Conservation (phyloP, 2,113 vertebrate genomes). For the Etia nguti region DNA sequence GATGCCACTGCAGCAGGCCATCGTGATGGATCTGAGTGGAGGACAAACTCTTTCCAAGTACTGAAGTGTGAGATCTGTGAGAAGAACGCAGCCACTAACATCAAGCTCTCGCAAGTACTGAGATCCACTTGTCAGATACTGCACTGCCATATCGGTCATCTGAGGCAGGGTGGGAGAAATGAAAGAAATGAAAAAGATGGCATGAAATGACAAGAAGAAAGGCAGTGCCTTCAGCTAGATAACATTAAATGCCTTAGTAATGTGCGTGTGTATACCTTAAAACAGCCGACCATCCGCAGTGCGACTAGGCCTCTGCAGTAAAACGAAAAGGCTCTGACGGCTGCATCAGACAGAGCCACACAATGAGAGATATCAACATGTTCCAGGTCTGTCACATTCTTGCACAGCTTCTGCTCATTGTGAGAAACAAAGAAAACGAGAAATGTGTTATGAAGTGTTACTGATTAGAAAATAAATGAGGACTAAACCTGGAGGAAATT, state of each 20-base stretch:
- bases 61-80: slow-evolving; percentile 54
- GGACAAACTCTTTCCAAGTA: slow-evolving; percentile 68
- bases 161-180: slow-evolving; percentile 21
- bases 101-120: slow-evolving; percentile 75
- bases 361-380: slow-evolving; percentile 73
- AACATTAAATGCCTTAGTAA: not conserved
- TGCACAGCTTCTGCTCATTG: slow-evolving; percentile 74
- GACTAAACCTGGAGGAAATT: not conserved
- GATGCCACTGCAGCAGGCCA: slow-evolving; percentile 74
- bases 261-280: slow-evolving; percentile 61
- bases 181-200: not conserved
- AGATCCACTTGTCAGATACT: slow-evolving; percentile 72
- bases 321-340: slow-evolving; percentile 69
- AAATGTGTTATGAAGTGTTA: not conserved
- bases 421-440: not conserved
- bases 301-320: slow-evolving; percentile 69
- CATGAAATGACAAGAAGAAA: not conserved
- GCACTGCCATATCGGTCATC: slow-evolving; percentile 76
- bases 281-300: slow-evolving; percentile 68
- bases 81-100: slow-evolving; percentile 72
- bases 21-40: slow-evolving; percentile 72
- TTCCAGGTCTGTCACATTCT: slow-evolving; percentile 64
- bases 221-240: not conserved
- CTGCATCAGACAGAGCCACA: slow-evolving; percentile 65
- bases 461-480: not conserved